Conservation (phyloP, 2,797 vertebrate species). For the Falco columbarius region DNA sequence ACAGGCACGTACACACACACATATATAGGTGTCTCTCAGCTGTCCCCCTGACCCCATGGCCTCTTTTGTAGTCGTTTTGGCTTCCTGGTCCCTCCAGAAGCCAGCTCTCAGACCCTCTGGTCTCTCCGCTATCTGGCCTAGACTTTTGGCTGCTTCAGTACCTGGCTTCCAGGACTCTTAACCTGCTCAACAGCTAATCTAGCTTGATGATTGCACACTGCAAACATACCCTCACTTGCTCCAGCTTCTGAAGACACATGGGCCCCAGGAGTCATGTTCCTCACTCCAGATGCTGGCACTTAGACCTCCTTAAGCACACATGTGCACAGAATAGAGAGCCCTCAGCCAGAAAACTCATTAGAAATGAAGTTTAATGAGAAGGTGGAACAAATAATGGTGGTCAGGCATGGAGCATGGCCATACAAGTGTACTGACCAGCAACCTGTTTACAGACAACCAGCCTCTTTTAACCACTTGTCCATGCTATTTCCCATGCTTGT, state of each 20-base stretch:
- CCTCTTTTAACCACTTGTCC: not conserved
- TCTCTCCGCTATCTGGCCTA: no score
- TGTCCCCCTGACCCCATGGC: rapidly evolving
- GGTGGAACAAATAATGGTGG: not conserved
- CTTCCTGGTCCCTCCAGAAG: not conserved
- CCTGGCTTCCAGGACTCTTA: no score
- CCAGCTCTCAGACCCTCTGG: no score
- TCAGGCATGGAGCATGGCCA: not conserved
- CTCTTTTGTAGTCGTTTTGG: not conserved
- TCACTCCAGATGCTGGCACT: not conserved
- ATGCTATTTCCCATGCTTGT: not conserved
- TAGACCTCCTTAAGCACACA: not conserved
- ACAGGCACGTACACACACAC: not conserved
- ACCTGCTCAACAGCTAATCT: not conserved
- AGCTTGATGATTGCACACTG: not conserved
- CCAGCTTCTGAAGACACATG: not conserved
- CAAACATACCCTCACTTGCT: not conserved
- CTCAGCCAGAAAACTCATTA: not conserved
- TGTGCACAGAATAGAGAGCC: not conserved
- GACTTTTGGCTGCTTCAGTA: no score
- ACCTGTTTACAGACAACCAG: not conserved
- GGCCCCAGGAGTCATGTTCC: not conserved
- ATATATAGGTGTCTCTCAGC: not conserved
- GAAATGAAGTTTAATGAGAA: not conserved
- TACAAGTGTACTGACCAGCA: not conserved